Evolutionary conservation across 1,140 invertebrate species (phyloP).

Genomic region (Drosophila malerkotliana): DNA sequence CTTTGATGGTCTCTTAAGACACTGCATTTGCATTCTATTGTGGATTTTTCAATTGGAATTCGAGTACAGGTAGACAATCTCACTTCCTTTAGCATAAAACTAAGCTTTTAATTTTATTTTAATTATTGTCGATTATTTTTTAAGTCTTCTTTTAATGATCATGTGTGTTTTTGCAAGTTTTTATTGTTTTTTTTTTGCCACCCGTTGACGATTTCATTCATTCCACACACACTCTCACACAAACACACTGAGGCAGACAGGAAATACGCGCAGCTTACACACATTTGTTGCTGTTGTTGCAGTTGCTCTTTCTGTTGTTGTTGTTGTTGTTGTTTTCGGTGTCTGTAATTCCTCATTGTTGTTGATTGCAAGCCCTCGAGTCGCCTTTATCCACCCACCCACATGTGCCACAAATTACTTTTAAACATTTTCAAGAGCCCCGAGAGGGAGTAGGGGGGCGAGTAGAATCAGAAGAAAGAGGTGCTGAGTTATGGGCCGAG

Average conservation of each 20-base stretch:
- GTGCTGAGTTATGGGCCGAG: conserved; percentile 38
- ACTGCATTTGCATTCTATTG: conserved; percentile 33
- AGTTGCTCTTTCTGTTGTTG: conserved; percentile 9
- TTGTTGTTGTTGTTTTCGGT: conserved; percentile 40
- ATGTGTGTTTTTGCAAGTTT: background rate
- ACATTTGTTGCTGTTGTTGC: conserved; percentile 32
- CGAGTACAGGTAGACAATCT: background rate
- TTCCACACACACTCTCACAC: conserved; percentile 21
- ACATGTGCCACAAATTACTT: conserved; percentile 78
- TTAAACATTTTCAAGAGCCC: conserved; percentile 42
- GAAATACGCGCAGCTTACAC: conserved; percentile 68
- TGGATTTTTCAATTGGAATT: conserved; percentile 28
- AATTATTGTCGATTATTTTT: background rate
- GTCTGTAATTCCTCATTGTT: conserved; percentile 75
- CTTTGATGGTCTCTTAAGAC: conserved; percentile 6
- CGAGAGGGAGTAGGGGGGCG: background rate
- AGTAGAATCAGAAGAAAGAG: conserved; percentile 5
- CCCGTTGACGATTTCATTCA: conserved; percentile 62
- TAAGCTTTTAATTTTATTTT: background rate
- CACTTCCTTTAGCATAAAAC: background rate
- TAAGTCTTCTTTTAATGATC: no score
- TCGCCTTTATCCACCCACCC: conserved; percentile 54
- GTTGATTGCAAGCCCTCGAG: conserved; percentile 67
- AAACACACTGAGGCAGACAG: conserved; percentile 50
- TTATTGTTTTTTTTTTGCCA: conserved; percentile 5